Conservation (phyloP, 2,888 invertebrate species). For the Schizaphis graminum region DNA sequence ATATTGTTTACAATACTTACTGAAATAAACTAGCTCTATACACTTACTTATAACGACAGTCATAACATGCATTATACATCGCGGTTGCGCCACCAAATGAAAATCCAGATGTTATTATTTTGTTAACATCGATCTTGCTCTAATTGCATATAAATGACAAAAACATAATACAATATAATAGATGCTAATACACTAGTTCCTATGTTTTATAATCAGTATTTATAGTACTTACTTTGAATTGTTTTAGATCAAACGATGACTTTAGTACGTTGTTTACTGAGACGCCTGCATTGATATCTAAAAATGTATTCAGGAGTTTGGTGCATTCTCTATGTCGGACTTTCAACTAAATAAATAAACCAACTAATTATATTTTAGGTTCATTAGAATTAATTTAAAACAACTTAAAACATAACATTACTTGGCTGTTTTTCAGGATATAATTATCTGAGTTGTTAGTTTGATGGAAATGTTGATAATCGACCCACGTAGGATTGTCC, state of each 20-base stretch:
- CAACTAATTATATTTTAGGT: neutral
- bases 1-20: too few relatives aligned
- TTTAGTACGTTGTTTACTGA: conserved; percentile 67
- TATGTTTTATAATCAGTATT: neutral
- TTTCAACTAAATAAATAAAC: conserved; percentile 32
- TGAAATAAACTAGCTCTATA: neutral
- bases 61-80: conserved; percentile 74
- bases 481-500: conserved; percentile 70
- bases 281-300: conserved; percentile 73
- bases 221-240: conserved; percentile 23
- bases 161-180: neutral
- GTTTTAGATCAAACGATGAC: neutral
- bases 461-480: conserved; percentile 69
- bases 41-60: conserved; percentile 74
- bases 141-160: conserved; percentile 67
- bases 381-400: neutral
- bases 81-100: conserved; percentile 79
- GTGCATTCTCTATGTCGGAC: conserved; percentile 73
- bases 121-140: conserved; percentile 72
- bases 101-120: conserved; percentile 75
- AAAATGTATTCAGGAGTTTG: conserved; percentile 73
- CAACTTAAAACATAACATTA: conserved; percentile 58
- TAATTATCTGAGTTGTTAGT: conserved; percentile 70
- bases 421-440: conserved; percentile 71
- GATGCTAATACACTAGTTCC: too few relatives aligned